These are phyloP conservation scores for Sakesphorus luctuosus DNA, from an alignment of 2,113 vertebrate genomes.

Conservation along the genomic window DNA sequence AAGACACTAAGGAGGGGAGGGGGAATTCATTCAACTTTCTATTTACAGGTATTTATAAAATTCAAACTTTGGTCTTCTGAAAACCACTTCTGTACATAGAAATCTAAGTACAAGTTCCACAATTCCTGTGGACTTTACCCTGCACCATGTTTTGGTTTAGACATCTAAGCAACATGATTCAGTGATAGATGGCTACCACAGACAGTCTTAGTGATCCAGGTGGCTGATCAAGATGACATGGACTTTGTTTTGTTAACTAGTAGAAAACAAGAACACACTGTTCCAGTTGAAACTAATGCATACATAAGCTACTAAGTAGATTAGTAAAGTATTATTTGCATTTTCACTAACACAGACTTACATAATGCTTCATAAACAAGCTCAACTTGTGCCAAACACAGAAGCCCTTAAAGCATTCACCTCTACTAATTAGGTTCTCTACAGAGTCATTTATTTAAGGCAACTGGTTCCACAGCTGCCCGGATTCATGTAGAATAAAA, in stretches of 20 bases:
- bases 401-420: neutral
- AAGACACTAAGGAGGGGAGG: neutral
- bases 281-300: neutral
- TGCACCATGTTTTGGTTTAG: neutral
- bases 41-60: neutral
- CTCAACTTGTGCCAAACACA: neutral
- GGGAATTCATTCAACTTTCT: neutral
- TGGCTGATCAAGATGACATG: neutral
- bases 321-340: neutral
- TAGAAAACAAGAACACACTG: neutral
- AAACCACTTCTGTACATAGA: neutral
- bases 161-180: rapidly evolving
- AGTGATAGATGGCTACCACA: neutral
- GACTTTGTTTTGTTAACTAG: neutral
- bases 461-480: neutral
- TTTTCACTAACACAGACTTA: neutral
- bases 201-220: neutral
- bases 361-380: neutral
- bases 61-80: neutral
- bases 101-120: neutral
- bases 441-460: neutral
- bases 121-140: neutral
- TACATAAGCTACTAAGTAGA: neutral
- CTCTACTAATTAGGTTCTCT: neutral
- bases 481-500: neutral